Base-by-base conservation (phyloP, 2,113 vertebrate genomes). In the Corydoras maculifer region DNA sequence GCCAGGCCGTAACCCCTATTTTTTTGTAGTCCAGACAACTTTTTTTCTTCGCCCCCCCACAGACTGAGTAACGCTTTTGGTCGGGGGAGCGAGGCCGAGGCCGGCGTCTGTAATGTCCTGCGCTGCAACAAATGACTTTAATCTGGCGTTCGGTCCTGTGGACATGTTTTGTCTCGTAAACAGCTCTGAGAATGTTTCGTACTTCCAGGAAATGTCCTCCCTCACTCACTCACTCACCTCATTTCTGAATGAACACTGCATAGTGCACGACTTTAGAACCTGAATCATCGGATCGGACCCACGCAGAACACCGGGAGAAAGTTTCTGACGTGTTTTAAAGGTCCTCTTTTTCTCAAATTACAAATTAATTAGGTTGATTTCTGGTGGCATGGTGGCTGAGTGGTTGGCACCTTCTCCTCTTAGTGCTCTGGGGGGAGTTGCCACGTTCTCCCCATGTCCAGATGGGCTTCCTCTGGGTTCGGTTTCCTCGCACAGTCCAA, bases 1-100 rank as follows among this genome's bases (percentile, higher is more conserved):
- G 77, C 85, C 82, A 86, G 77, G 81, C 85, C 70, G 62, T 84
- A 80, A 51, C 58, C 18, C 18, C 18, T 25, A 25, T n/a, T 67
- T 53, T 53, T 10, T 6, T 10, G 54, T 58, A 49, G 50, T 65
- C 53, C 11, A 13, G 25, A 3, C 51, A n/a, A 7, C 31, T n/a
- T 63, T 69, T 65, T 62, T 59, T 67, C 54, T 14, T 53, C n/a
- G 13, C 5, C 14, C 68, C 68, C 59, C 54, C 13, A 7, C n/a
- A n/a, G 54, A 3, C 54, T 57, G 54, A 57, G 13, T 57, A 57
- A n/a, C n/a, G 12, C 11, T 57, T 57, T 8, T 6, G 54, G 54
- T 57, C 15, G 54, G 54, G 2, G n/a, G 54, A 57, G 54, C 8
- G 15, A 57, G 12, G 14, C 14, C 6, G 51, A 5, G 35, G 35